Evolutionary conservation across 2,797 vertebrate genomes (phyloP).

Genomic region (Oceanodroma leucorhoa): DNA sequence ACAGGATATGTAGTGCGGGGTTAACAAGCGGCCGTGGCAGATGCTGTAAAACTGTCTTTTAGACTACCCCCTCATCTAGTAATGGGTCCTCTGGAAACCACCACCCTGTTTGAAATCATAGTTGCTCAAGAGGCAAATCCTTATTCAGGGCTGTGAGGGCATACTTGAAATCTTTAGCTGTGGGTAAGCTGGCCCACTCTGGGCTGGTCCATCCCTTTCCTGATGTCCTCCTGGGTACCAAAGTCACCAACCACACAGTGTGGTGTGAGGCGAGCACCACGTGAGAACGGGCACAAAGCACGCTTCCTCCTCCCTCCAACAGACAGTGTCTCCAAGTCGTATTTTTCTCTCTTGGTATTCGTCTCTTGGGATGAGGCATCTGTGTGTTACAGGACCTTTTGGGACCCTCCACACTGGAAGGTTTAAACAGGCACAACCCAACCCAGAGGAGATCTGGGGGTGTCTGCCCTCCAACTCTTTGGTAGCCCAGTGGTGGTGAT

Average conservation of each 20-base stretch:
- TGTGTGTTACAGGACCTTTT: not conserved
- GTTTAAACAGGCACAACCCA: not conserved
- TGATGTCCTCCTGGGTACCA: fast-evolving
- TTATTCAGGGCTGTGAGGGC: not conserved
- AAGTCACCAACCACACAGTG: fast-evolving
- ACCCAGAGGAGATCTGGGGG: not conserved
- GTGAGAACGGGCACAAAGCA: not conserved
- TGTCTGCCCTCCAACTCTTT: not conserved
- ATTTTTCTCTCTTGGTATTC: not conserved
- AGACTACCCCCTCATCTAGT: not conserved
- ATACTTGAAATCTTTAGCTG: not conserved
- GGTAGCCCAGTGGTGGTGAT: not conserved
- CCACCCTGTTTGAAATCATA: not conserved
- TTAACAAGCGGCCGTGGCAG: not conserved
- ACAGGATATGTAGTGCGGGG: not conserved
- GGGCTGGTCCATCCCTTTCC: not conserved
- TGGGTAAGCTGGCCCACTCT: not conserved
- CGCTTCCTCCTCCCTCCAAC: not conserved
- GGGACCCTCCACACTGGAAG: not conserved
- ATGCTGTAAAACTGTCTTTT: not conserved
- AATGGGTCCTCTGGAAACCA: not conserved
- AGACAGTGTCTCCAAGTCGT: not conserved
- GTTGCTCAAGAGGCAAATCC: not conserved
- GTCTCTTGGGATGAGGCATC: not conserved
- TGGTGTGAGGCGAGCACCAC: not conserved